Base-by-base conservation (phyloP, 2,113 vertebrate species). In the Sylvietta virens region DNA sequence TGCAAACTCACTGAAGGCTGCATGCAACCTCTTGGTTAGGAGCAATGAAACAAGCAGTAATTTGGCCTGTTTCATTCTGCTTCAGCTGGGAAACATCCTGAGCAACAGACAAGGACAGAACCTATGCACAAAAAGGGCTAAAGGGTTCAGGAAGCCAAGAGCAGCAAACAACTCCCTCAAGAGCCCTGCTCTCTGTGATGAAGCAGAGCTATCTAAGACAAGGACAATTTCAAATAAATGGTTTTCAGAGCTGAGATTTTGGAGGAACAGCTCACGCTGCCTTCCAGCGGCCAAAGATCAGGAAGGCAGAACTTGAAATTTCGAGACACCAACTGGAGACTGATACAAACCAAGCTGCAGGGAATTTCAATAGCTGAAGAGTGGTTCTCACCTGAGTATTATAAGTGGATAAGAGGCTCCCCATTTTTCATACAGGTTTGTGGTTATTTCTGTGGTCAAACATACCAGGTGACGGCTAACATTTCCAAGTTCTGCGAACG, bases 361-460 rank as follows among this genome's bases (percentile, higher is more conserved):
- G 94, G 91, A 95, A 96, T 96, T 96, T 96, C 96, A 96, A 95
- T 94, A 97, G 95, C 96, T 96, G 94, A 97, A 96, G 94, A 96
- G 91, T 74, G 58, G 85, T 97, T 96, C 96, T 97, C 96, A 97
- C 95, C 96, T 97, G 96, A 91, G 86, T 64, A 45, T 94, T 92
- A 22, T 20, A 97, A 97, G 88, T 95, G 92, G 96, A 96, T 74
- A 96, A 94, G 33, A 90, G 88, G 95, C 94, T 95, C 73, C 95
- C 95, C 95, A 94, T 94, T 97, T 96, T 95, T 96, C 95, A 95
- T 94, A 96, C 83, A 81, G 92, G 88, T 92, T 95, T 97, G 96
- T 95, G 92, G 96, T 96, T 96, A 97, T 96, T 96, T 97, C 96
- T 95, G 95, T 97, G 95, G 94, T 95, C 95, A 97, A 93, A 94